phyloP scores from a whole-genome alignment of 2,113 vertebrate species.

The Acrocephalus arundinaceus region DNA sequence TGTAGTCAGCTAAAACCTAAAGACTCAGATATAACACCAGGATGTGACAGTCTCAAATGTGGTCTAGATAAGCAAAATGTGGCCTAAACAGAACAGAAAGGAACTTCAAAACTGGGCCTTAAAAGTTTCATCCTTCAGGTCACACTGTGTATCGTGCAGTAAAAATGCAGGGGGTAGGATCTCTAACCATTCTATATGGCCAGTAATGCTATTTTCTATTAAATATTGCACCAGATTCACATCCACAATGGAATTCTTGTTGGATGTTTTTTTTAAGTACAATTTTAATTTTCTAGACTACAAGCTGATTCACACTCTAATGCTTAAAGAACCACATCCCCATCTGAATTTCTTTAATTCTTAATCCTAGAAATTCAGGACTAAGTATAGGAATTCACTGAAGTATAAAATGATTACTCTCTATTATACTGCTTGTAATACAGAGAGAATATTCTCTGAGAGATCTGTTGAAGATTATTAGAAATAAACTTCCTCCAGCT shows the following conservation, averaged over 20 bases:
- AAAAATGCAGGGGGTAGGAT: background rate
- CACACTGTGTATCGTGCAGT: background rate
- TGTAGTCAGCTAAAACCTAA: background rate
- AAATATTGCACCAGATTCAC: background rate
- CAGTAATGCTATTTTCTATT: background rate
- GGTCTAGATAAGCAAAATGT: background rate
- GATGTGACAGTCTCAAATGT: background rate
- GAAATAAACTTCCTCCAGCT: conserved; percentile 15
- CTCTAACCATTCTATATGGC: background rate
- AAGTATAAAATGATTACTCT: background rate
- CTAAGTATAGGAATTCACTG: background rate
- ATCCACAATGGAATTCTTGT: background rate
- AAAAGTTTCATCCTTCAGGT: background rate
- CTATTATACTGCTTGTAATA: background rate
- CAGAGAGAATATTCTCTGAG: background rate
- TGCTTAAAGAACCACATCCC: background rate
- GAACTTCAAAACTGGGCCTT: background rate
- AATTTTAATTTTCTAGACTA: background rate
- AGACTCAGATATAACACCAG: background rate
- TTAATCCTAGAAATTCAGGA: background rate
- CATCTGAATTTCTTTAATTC: background rate
- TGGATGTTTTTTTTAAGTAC: background rate
- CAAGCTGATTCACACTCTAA: background rate
- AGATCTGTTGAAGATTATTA: background rate
- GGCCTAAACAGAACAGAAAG: background rate